Percentiles rank a stretch among this genome's conserved stretches.
Conservation (phyloP, 2,113 vertebrate genomes). For the Pristiophorus japonicus region DNA sequence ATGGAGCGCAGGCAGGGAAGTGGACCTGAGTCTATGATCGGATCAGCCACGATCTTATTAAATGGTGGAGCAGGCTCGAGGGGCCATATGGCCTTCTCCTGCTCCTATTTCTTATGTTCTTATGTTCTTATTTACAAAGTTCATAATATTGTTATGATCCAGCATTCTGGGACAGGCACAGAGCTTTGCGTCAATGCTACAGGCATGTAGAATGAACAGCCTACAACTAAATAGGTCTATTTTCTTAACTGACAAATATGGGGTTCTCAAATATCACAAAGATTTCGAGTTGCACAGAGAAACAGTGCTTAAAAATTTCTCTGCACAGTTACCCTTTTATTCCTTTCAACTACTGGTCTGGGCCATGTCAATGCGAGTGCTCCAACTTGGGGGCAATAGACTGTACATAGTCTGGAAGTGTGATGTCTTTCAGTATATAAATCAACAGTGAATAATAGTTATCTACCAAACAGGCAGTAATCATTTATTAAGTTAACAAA, state of each 20-base stretch:
- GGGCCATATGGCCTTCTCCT: too few species aligned
- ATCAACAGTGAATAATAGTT: neutral
- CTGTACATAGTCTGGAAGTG: neutral
- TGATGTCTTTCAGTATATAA: neutral
- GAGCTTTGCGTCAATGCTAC: neutral
- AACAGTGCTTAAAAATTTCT: neutral
- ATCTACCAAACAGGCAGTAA: neutral
- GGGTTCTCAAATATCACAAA: neutral
- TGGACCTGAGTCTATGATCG: too few species aligned
- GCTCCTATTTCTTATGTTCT: too few species aligned
- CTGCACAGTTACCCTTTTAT: neutral
- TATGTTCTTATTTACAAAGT: neutral
- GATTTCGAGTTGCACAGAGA: neutral
- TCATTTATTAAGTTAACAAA: neutral
- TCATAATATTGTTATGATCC: conserved; percentile 4
- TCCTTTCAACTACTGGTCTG: neutral
- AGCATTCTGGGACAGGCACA: neutral
- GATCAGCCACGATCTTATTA: too few species aligned
- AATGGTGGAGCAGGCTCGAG: too few species aligned
- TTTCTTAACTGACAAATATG: neutral
- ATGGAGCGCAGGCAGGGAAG: too few species aligned
- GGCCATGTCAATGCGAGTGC: neutral
- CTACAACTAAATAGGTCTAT: neutral
- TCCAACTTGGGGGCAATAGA: neutral
- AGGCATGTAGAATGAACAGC: neutral